Evolutionary conservation across 2,797 vertebrate species (phyloP).

Genomic region (Staurois parvus): DNA sequence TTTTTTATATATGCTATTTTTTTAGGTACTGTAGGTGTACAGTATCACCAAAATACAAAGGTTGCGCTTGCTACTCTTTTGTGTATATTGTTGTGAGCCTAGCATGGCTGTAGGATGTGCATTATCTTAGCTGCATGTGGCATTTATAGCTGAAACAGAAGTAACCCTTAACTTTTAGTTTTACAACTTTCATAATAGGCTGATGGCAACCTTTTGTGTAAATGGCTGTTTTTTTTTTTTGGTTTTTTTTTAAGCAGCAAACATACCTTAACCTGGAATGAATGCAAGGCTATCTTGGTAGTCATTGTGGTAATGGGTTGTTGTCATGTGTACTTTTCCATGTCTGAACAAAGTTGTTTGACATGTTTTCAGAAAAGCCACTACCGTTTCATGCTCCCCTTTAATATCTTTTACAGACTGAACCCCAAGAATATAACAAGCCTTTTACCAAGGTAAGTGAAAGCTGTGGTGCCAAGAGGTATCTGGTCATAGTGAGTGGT

Average conservation of each 20-base stretch:
- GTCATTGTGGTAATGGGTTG: neutral
- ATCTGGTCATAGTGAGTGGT: too few species aligned
- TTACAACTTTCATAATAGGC: too few species aligned
- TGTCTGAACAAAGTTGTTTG: constrained; percentile 1
- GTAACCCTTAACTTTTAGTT: neutral
- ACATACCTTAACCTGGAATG: constrained; percentile 1
- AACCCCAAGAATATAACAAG: constrained; percentile 77
- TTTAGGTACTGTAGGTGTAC: too few species aligned
- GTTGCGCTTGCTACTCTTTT: too few species aligned
- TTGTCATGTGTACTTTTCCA: neutral
- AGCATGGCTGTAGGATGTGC: too few species aligned
- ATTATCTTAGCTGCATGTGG: neutral
- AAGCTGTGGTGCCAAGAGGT: too few species aligned
- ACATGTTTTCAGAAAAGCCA: neutral
- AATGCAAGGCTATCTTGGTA: neutral
- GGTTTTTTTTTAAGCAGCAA: neutral
- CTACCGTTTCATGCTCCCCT: constrained; percentile 38
- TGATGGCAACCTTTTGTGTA: too few species aligned
- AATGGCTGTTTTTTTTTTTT: neutral
- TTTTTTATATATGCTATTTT: too few species aligned
- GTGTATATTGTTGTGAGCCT: too few species aligned
- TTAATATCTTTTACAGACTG: constrained; percentile 70
- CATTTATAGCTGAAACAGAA: neutral
- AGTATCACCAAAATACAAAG: too few species aligned
- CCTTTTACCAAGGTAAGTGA: constrained; percentile 74